Base-by-base conservation (phyloP, 37 sponge, comb jelly and placozoan species). In the Diacarnus erythraeanus region DNA sequence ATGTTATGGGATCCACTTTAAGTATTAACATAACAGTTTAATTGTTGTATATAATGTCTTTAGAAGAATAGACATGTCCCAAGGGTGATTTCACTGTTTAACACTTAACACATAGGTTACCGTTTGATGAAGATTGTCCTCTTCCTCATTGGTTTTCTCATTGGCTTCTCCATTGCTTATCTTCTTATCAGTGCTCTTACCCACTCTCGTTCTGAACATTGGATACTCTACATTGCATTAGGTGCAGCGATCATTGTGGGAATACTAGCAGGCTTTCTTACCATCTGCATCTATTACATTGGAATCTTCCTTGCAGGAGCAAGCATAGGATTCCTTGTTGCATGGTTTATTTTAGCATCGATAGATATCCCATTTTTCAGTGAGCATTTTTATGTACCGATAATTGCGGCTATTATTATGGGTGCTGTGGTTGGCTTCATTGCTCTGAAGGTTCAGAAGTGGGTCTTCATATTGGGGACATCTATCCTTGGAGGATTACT, bases 211-310 rank as follows among this genome's bases (percentile, higher is more conserved):
- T 18, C 59, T 0, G 74, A 74, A n/a, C 22, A 40, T 64, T 82
- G 82, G 82, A 42, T 80, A 18, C 71, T 76, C 2, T 84, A 77
- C 34, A 74, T 85, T 5, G 54, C 73, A 20, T 5, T 70, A 0
- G 34, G 8, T 2, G 63, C 37, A 3, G 38, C 79, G 22, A 57
- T 42, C 0, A 70, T 85, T 22, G 74, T 85, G 38, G 87, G 87
- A 17, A 33, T 69, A 0, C 33, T 87, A 22, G 5, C 25, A 59
- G 87, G 87, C 3, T 18, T 80, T 8, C 63, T 87, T 17, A 75
- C 71, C 36, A 76, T 87, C 42, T 75, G 81, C 61, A 60, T 87
- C 74, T 80, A 87, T 59, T 87, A 87, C 64, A 87, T 87, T 69
- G 87, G 87, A 4, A 66, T 87, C 18, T 87, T 87, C 71, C 39